Percentiles rank a stretch among this genome's conserved stretches.
Evolutionary conservation across 2,888 invertebrate genomes (phyloP).

Genomic region (Periphyllus acericola): DNA sequence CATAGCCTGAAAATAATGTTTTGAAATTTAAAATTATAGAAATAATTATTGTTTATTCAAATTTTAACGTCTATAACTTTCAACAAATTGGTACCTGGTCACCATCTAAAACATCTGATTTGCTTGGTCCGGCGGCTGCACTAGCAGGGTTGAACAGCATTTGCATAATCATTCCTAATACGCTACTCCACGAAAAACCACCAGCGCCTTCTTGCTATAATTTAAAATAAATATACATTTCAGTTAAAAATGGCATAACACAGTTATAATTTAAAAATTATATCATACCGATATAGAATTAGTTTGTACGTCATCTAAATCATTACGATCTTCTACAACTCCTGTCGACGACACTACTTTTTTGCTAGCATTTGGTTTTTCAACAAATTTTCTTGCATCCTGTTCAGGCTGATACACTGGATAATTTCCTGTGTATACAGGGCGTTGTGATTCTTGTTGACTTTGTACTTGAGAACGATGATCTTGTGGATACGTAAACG

Average conservation of each 20-base stretch:
- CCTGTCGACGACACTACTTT: slow-evolving; percentile 75
- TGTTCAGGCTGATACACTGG: slow-evolving; percentile 62
- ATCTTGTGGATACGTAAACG: slow-evolving; percentile 54
- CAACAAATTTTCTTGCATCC: slow-evolving; percentile 83
- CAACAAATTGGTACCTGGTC: slow-evolving; percentile 63
- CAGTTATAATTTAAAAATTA: background rate
- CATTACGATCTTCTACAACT: slow-evolving; percentile 68
- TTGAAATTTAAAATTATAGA: background rate
- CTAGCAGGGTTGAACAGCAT: slow-evolving; percentile 82
- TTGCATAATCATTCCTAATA: slow-evolving; percentile 87
- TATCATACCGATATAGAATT: slow-evolving; percentile 77
- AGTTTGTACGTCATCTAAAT: slow-evolving; percentile 82
- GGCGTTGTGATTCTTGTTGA: slow-evolving; percentile 22
- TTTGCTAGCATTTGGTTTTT: slow-evolving; percentile 88
- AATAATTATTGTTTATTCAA: background rate
- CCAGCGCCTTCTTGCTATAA: slow-evolving; percentile 65
- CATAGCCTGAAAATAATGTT: slow-evolving; percentile 41
- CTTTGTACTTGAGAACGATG: slow-evolving; percentile 18
- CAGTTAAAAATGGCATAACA: background rate
- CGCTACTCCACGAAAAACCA: slow-evolving; percentile 89
- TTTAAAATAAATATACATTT: background rate
- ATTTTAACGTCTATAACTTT: background rate
- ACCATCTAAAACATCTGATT: slow-evolving; percentile 79
- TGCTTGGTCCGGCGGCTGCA: slow-evolving; percentile 77
- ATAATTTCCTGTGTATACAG: slow-evolving; percentile 44